phyloP scores from a whole-genome alignment of 1,140 invertebrate species.

The Aphis gossypii region DNA sequence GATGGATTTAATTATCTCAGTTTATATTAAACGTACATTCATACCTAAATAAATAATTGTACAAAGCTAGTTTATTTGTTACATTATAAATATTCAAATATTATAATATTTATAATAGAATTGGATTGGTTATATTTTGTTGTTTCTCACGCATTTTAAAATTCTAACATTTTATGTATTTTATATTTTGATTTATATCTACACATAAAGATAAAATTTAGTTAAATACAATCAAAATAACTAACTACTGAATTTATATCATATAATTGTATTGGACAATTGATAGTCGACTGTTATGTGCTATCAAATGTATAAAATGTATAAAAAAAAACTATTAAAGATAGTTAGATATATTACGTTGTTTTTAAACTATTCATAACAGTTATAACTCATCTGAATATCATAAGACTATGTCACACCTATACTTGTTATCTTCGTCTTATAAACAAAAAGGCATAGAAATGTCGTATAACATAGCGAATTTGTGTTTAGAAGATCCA shows the following conservation, averaged over 20 bases:
- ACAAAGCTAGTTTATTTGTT: neutral
- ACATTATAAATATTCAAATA: no score
- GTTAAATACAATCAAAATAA: neutral
- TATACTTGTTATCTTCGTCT: neutral
- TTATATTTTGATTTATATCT: no score
- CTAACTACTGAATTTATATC: no score
- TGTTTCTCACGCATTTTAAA: neutral
- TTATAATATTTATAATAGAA: no score
- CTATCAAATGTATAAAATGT: no score
- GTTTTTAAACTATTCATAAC: no score
- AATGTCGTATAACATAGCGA: neutral
- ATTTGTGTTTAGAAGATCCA: neutral
- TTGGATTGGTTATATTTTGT: neutral
- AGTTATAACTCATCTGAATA: no score
- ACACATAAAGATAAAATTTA: neutral
- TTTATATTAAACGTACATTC: neutral
- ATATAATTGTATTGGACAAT: no score
- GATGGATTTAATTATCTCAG: no score
- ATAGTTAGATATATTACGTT: no score
- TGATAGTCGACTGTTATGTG: no score
- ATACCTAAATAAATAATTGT: neutral
- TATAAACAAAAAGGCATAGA: neutral
- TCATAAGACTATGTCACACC: neutral
- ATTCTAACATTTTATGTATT: neutral
- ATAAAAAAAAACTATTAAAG: no score